phyloP scores from a whole-genome alignment of 2,113 vertebrate genomes.

The Diphyllodes magnificus region DNA sequence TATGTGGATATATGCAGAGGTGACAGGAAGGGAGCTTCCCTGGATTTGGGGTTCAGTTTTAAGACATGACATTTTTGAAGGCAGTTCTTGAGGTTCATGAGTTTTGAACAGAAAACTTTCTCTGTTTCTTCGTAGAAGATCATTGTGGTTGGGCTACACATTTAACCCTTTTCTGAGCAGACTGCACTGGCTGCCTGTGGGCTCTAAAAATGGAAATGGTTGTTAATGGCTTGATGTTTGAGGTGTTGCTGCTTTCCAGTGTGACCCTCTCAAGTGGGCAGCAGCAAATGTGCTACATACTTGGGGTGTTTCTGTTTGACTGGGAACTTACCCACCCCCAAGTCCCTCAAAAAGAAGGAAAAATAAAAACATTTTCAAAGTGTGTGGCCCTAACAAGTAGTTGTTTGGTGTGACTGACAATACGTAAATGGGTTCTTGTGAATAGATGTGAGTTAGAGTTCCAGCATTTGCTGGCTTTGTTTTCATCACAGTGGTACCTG shows the following conservation, averaged over 20 bases:
- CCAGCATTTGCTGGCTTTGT: no score
- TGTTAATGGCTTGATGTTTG: neutral
- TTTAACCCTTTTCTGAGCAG: neutral
- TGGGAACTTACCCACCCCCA: neutral
- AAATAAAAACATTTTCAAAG: neutral
- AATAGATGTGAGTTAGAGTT: neutral
- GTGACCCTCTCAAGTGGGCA: neutral
- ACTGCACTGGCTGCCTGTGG: neutral
- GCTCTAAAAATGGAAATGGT: neutral
- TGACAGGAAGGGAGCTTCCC: neutral
- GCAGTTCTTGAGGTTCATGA: neutral
- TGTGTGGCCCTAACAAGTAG: neutral
- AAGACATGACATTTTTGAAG: neutral
- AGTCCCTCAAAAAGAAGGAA: neutral
- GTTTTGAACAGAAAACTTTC: neutral
- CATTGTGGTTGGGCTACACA: neutral
- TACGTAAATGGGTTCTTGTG: neutral
- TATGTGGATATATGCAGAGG: neutral
- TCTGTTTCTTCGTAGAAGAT: neutral
- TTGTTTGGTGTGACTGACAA: neutral
- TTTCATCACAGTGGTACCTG: fast-evolving
- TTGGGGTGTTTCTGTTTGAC: neutral
- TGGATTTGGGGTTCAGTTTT: neutral
- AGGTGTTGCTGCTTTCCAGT: neutral
- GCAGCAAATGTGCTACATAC: neutral